Evolutionary conservation across 1,140 invertebrate species (phyloP).

Genomic region (Ceratina calcarata): DNA sequence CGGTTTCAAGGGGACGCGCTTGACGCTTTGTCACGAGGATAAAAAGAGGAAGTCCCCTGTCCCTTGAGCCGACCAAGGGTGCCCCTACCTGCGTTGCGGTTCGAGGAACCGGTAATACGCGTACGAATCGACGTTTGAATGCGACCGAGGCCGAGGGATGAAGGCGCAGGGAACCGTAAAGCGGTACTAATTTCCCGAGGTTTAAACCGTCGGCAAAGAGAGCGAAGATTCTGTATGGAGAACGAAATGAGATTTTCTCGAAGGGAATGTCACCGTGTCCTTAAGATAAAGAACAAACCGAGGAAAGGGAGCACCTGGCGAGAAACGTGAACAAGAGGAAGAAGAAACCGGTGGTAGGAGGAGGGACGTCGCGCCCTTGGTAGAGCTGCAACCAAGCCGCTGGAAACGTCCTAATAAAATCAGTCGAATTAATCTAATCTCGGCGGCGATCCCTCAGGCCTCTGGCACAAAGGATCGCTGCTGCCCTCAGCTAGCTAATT

Average conservation of each 20-base stretch:
- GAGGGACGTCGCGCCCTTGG: background rate
- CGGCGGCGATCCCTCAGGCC: conserved; percentile 62
- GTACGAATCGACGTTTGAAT: conserved; percentile 35
- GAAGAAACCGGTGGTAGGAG: conserved; percentile 15
- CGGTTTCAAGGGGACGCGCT: conserved; percentile 10
- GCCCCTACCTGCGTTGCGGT: conserved; percentile 42
- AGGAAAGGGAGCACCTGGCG: conserved; percentile 45
- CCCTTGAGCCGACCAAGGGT: conserved; percentile 1
- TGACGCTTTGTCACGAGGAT: conserved; percentile 63
- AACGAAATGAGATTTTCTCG: conserved; percentile 57
- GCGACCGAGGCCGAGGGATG: conserved; percentile 1
- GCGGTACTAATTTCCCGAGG: conserved; percentile 68
- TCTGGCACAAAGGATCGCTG: conserved; percentile 67
- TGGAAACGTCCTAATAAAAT: conserved; percentile 72
- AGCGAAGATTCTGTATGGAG: conserved; percentile 26
- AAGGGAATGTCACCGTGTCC: conserved; percentile 54
- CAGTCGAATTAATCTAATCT: conserved; percentile 74
- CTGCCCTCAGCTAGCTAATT: conserved; percentile 70
- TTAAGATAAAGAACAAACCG: conserved; percentile 53
- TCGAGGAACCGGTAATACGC: background rate
- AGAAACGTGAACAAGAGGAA: conserved; percentile 20
- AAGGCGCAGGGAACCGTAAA: conserved; percentile 64
- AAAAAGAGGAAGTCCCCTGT: conserved; percentile 61
- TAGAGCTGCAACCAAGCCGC: conserved; percentile 30
- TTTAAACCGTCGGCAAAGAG: conserved; percentile 41